Base-by-base conservation (phyloP, 2,113 vertebrate species). In the Eira barbara region DNA sequence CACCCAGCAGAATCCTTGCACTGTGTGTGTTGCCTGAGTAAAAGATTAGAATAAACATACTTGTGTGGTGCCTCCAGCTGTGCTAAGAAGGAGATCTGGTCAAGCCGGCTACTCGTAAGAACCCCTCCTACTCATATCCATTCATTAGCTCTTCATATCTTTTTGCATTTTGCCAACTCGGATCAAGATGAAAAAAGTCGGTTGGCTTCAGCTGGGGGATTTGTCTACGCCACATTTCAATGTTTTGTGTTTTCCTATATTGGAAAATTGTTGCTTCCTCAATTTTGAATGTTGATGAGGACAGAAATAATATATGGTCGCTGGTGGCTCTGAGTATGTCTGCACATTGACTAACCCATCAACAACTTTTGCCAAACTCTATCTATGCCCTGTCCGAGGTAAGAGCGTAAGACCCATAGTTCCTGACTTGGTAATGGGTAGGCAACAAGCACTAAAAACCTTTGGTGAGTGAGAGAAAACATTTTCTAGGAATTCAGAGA, bases 161-260 rank as follows among this genome's bases (percentile, higher is more conserved):
- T 39, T 67, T n/a, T 55, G 12, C 20, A 13, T 55, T 87, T 73
- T 59, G 76, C 36, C 52, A 29, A 93, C 59, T 91, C 65, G 67
- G 59, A 91, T 65, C 59, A 49, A 57, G 81, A 73, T 42, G 63
- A 74, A 73, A 63, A 47, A 92, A 79, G 27, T 20, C 31, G 34
- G 59, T 84, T 91, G 93, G 67, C 17, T 87, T 49, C 29, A 86
- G 34, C 65, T 87, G 61, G 88, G 52, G 67, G 61, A 17, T 83
- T 80, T 96, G 92, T 87, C 76, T 36, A 42, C 11, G 25, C 15
- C 42, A 71, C 11, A 14, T 76, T 94, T 73, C 69, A 91, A 18
- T 74, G 20, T 59, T 86, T 86, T 87, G 29, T 55, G n/a, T 20
- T 95, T 97, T 97, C 86, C 93, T 93, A 69, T 87, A 79, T 79